Percentiles rank a stretch among this genome's conserved stretches.
These are phyloP conservation scores for Callyntrura sp. DNA, from an alignment of 2,888 invertebrate species.

Conservation along the genomic window DNA sequence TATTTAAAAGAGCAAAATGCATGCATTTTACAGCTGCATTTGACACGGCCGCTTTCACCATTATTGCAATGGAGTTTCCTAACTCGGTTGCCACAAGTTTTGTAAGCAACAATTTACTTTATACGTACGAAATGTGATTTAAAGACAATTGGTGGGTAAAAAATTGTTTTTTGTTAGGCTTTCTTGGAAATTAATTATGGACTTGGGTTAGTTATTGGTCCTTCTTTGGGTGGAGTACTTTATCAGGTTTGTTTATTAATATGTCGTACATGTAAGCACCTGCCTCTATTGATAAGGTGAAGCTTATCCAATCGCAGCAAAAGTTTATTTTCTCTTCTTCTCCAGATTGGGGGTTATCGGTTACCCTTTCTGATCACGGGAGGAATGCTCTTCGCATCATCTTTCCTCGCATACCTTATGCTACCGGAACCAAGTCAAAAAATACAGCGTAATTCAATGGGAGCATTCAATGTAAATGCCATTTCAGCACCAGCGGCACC, in stretches of 20 bases:
- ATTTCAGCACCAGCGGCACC: neutral
- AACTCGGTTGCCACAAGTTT: constrained; percentile 94
- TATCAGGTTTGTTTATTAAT: constrained; percentile 84
- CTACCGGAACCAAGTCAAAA: constrained; percentile 88
- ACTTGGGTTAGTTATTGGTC: constrained; percentile 85
- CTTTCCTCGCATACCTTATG: constrained; percentile 90
- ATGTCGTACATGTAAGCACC: too few relatives aligned
- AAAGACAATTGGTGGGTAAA: too few relatives aligned
- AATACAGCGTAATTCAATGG: constrained; percentile 76
- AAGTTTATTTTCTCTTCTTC: too few relatives aligned
- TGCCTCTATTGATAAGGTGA: too few relatives aligned
- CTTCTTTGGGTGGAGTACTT: constrained; percentile 85
- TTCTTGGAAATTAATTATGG: constrained; percentile 85
- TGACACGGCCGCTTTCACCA: constrained; percentile 94
- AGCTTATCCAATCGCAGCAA: too few relatives aligned
- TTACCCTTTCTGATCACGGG: constrained; percentile 94
- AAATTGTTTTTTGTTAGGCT: constrained; percentile 84
- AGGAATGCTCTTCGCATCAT: constrained; percentile 90
- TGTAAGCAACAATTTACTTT: constrained; percentile 58
- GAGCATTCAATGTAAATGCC: constrained; percentile 84
- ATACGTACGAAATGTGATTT: too few relatives aligned
- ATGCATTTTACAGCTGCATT: constrained; percentile 89
- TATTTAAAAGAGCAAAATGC: too few relatives aligned
- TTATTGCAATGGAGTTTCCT: constrained; percentile 95
- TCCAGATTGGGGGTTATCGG: constrained; percentile 90